Conservation (phyloP, 2,113 vertebrate genomes). For the Paracanthobrama guichenoti region DNA sequence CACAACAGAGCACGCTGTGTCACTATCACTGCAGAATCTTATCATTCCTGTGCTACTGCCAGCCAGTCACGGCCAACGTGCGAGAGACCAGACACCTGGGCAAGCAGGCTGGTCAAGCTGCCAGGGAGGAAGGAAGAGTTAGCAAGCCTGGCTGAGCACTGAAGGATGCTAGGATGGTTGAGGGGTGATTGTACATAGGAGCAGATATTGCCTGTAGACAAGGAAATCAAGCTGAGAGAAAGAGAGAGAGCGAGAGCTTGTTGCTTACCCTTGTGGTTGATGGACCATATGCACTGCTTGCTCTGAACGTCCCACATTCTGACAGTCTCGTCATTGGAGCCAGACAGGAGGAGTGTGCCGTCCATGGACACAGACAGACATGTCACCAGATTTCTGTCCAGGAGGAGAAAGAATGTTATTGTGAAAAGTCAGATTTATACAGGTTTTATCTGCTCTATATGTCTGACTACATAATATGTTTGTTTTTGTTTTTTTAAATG, state of each 20-base stretch:
- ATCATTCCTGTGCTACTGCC: constrained; percentile 9
- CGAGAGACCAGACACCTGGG: not conserved
- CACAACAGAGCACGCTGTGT: constrained; percentile 14
- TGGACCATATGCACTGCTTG: constrained; percentile 88
- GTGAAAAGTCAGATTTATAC: not conserved
- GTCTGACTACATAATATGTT: not conserved
- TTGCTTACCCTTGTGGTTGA: constrained; percentile 87
- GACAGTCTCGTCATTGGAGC: constrained; percentile 91
- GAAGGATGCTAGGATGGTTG: constrained; percentile 25
- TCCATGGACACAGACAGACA: constrained; percentile 93
- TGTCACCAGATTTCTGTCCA: constrained; percentile 86
- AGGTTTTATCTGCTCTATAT: not conserved
- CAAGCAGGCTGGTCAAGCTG: constrained; percentile 21
- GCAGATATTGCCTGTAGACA: not conserved
- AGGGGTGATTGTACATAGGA: constrained; percentile 5
- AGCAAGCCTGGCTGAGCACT: constrained; percentile 37
- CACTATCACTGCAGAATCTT: constrained; percentile 30
- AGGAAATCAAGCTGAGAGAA: constrained; percentile 2
- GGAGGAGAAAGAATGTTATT: not conserved
- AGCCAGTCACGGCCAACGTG: not conserved
- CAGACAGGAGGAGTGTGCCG: constrained; percentile 86
- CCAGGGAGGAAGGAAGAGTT: constrained; percentile 10
- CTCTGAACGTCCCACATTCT: constrained; percentile 94
- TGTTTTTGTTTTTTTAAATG: not conserved
- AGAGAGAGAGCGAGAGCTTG: constrained; percentile 3